These are phyloP conservation scores for Stenopsyche tienmushanensis DNA, from an alignment of 1,140 invertebrate species.

Conservation along the genomic window DNA sequence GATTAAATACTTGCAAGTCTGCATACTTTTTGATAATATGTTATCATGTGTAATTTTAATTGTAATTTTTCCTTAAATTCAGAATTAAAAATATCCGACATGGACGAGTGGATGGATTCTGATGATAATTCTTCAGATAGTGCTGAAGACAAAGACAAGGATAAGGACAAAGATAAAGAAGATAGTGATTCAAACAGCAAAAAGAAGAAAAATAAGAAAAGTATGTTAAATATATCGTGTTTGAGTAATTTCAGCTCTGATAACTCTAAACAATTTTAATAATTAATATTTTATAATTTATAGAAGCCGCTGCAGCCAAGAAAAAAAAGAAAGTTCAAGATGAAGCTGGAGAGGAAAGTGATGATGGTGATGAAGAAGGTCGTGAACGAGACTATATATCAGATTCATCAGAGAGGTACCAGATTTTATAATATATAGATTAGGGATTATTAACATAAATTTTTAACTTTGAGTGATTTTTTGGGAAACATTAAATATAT, in stretches of 20 bases:
- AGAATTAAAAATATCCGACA: slow-evolving; percentile 86
- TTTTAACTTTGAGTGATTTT: neutral
- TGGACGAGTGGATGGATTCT: slow-evolving; percentile 92
- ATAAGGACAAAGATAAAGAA: slow-evolving; percentile 67
- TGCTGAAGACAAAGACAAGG: slow-evolving; percentile 65
- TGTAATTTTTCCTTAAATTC: slow-evolving; percentile 19
- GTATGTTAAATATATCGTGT: slow-evolving; percentile 19
- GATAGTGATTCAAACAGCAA: slow-evolving; percentile 66
- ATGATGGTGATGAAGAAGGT: slow-evolving; percentile 95
- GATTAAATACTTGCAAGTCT: neutral
- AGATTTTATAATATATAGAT: neutral
- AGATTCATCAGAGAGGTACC: slow-evolving; percentile 72
- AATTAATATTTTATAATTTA: slow-evolving; percentile 5
- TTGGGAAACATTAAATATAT: neutral
- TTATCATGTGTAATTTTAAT: neutral
- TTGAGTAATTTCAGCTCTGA: slow-evolving; percentile 31
- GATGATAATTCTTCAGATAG: slow-evolving; percentile 72
- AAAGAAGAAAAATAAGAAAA: slow-evolving; percentile 69
- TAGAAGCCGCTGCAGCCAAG: slow-evolving; percentile 62
- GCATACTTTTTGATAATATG: neutral
- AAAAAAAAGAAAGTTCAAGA: slow-evolving; percentile 78
- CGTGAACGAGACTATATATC: slow-evolving; percentile 86
- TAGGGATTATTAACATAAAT: neutral
- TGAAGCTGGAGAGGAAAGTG: slow-evolving; percentile 92
- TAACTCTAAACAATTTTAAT: slow-evolving; percentile 7